phyloP scores from a whole-genome alignment of 2,113 vertebrate genomes.

The Nettapus auritus region DNA sequence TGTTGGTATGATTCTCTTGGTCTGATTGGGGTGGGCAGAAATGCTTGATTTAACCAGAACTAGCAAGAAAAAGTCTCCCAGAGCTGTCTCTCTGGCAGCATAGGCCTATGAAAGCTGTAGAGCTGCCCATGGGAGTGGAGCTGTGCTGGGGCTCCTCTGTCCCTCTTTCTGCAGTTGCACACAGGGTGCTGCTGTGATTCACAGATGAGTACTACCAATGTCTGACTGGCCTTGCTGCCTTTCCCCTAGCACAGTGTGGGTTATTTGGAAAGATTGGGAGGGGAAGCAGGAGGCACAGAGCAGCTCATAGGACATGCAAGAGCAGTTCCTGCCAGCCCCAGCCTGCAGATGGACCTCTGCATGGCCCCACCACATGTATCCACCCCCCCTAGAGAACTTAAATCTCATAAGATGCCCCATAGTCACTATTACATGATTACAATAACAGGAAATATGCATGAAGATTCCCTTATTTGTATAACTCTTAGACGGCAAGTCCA shows the following conservation, averaged over 20 bases:
- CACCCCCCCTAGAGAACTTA: neutral
- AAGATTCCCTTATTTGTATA: neutral
- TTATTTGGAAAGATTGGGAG: neutral
- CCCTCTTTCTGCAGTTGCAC: neutral
- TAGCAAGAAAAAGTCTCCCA: neutral
- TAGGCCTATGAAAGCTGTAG: fast-evolving
- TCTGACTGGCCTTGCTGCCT: neutral
- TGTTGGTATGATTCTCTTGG: neutral
- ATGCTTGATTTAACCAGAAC: neutral
- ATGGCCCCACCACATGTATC: neutral
- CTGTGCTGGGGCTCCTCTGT: neutral
- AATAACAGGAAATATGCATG: neutral
- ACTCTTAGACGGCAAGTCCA: neutral
- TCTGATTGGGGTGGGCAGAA: neutral
- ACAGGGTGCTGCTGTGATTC: neutral
- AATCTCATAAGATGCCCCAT: neutral
- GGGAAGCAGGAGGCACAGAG: neutral
- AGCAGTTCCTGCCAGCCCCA: neutral
- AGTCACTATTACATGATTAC: neutral
- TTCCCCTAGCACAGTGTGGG: neutral
- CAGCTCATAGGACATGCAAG: fast-evolving
- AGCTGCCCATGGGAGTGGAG: fast-evolving
- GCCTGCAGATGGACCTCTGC: neutral
- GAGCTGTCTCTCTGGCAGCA: neutral
- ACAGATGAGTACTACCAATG: neutral